These are phyloP conservation scores for Drosophila ambigua DNA, from an alignment of 1,140 invertebrate genomes.

Conservation along the genomic window DNA sequence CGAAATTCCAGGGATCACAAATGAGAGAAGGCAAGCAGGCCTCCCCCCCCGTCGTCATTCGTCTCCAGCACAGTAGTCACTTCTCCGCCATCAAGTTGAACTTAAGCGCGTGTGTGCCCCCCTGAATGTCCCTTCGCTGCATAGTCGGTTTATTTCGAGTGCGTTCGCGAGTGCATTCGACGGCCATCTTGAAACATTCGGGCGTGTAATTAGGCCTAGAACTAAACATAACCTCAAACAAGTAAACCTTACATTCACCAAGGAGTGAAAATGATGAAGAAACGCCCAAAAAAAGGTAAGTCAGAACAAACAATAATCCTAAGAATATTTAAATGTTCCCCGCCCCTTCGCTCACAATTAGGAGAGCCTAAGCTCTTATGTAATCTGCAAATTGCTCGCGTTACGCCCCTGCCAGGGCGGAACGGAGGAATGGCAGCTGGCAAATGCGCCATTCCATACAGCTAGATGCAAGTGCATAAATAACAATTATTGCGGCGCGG, in stretches of 20 bases:
- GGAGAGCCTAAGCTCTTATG: slow-evolving; percentile 56
- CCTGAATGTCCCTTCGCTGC: slow-evolving; percentile 14
- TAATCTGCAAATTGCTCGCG: slow-evolving; percentile 71
- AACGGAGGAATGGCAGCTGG: slow-evolving; percentile 33
- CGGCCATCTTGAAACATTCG: slow-evolving; percentile 1
- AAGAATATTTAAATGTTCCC: slow-evolving; percentile 2
- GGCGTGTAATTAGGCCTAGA: slow-evolving; percentile 31
- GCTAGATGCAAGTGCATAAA: slow-evolving; percentile 80
- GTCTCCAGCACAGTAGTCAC: slow-evolving; percentile 47
- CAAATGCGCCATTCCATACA: slow-evolving; percentile 61
- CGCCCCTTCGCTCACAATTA: slow-evolving; percentile 40
- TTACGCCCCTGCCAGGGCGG: slow-evolving; percentile 56
- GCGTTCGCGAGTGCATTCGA: too few relatives aligned
- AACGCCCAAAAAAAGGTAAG: not conserved
- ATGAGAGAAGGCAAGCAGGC: slow-evolving; percentile 26
- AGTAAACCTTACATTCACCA: too few relatives aligned
- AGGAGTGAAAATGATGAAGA: not conserved
- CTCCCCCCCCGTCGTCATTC: not conserved
- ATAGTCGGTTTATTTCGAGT: slow-evolving; percentile 1
- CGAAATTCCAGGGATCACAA: slow-evolving; percentile 71
- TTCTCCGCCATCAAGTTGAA: slow-evolving; percentile 45
- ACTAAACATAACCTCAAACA: not conserved
- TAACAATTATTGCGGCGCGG: slow-evolving; percentile 71
- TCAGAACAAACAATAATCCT: not conserved
- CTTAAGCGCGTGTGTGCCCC: slow-evolving; percentile 68